phyloP scores from a whole-genome alignment of 2,888 invertebrate genomes.

The Nomada ruficornis region DNA sequence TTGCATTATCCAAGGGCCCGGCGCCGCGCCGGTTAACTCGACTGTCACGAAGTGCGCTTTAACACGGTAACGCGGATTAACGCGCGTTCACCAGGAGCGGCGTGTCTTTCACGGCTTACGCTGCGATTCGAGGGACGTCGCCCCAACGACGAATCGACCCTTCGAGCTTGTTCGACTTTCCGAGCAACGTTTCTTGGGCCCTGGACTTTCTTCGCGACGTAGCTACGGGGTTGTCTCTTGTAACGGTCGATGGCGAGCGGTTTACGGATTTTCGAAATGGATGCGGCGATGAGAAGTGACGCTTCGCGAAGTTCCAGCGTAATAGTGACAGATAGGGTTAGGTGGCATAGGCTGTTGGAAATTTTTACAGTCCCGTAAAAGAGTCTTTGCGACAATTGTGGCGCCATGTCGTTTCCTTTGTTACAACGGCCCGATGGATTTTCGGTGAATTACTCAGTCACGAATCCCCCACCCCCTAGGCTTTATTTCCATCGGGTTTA shows the following conservation, averaged over 20 bases:
- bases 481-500: neutral
- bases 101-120: conserved; percentile 35
- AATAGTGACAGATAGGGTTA: too few species aligned
- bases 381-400: too few species aligned
- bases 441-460: too few species aligned
- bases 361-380: too few species aligned
- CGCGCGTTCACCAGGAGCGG: conserved; percentile 56
- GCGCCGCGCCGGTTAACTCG: conserved; percentile 65
- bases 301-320: too few species aligned
- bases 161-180: neutral
- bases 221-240: neutral
- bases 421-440: too few species aligned
- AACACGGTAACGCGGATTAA: conserved; percentile 62
- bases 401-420: too few species aligned
- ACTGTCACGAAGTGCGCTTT: conserved; percentile 64
- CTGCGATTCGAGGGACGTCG: conserved; percentile 1
- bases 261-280: neutral
- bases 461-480: too few species aligned
- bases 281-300: too few species aligned
- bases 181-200: too few species aligned
- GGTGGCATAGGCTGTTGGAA: too few species aligned
- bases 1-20: conserved; percentile 59
- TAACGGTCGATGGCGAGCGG: neutral
- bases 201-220: too few species aligned
- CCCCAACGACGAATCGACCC: conserved; percentile 3